These are phyloP conservation scores for Dunckerocampus dactyliophorus DNA, from an alignment of 2,113 vertebrate species.

Conservation along the genomic window DNA sequence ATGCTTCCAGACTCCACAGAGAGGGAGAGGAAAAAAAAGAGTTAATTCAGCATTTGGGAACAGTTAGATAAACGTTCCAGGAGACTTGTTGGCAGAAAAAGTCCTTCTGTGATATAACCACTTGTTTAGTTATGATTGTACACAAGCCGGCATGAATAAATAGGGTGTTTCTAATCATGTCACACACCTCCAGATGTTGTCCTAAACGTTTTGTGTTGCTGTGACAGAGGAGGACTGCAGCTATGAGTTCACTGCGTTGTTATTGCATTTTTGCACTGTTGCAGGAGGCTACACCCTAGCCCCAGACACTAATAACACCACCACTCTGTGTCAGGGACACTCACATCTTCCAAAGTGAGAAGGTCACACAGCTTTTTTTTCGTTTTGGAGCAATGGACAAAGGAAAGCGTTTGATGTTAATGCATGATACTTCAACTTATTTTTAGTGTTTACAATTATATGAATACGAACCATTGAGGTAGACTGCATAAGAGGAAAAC, in stretches of 20 bases:
- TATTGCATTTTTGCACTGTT: slow-evolving; percentile 62
- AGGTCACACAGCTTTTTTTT: not conserved
- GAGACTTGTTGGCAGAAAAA: slow-evolving; percentile 23
- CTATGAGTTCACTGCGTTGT: slow-evolving; percentile 50
- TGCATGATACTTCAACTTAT: too few species aligned
- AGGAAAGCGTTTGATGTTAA: too few species aligned
- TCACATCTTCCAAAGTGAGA: slow-evolving; percentile 11
- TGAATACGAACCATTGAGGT: too few species aligned
- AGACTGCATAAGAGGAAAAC: too few species aligned
- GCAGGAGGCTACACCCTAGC: slow-evolving; percentile 57
- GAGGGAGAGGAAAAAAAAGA: slow-evolving; percentile 2
- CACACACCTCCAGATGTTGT: slow-evolving; percentile 15
- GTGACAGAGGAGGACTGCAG: slow-evolving; percentile 40
- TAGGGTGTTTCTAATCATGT: slow-evolving; percentile 13
- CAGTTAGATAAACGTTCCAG: slow-evolving; percentile 32
- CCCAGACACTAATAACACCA: slow-evolving; percentile 49
- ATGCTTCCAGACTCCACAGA: slow-evolving; percentile 49
- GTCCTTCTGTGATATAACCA: slow-evolving; percentile 7
- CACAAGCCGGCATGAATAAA: slow-evolving; percentile 30
- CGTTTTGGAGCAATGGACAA: not conserved
- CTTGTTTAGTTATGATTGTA: slow-evolving; percentile 17
- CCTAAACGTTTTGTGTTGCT: slow-evolving; percentile 6
- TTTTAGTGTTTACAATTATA: too few species aligned
- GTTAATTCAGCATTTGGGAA: slow-evolving; percentile 51
- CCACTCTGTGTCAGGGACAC: slow-evolving; percentile 37